Conservation (phyloP, 2,797 vertebrate genomes). For the Macroramphosus scolopax region DNA sequence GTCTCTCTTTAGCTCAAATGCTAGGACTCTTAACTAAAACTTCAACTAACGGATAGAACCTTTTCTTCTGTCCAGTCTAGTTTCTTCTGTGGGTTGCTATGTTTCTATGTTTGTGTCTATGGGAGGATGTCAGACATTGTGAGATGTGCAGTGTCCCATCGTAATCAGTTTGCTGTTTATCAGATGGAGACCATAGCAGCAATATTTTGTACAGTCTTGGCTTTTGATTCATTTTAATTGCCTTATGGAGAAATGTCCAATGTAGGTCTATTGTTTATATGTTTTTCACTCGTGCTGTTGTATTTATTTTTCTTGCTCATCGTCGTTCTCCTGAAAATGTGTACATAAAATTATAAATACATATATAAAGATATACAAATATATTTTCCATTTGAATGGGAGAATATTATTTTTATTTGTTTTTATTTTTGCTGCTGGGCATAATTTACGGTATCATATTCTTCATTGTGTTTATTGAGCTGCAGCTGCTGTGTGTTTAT, state of each 20-base stretch:
- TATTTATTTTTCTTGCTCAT: conserved; percentile 70
- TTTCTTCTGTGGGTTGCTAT: conserved; percentile 37
- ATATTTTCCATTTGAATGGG: conserved; percentile 84
- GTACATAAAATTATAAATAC: conserved; percentile 84
- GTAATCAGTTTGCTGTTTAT: conserved; percentile 70
- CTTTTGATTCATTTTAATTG: conserved; percentile 71
- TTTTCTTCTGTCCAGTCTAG: too few species aligned
- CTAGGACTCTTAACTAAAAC: conserved; percentile 32
- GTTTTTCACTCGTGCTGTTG: conserved; percentile 64
- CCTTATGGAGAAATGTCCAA: conserved; percentile 73
- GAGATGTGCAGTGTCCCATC: conserved; percentile 74
- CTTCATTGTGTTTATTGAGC: conserved; percentile 65
- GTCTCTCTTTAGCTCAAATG: conserved; percentile 55
- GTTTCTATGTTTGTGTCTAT: conserved; percentile 50
- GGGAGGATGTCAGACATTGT: conserved; percentile 50
- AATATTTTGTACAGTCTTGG: conserved; percentile 75
- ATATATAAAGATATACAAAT: conserved; percentile 83
- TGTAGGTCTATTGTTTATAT: conserved; percentile 51
- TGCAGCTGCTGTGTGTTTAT: conserved; percentile 72
- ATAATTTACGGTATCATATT: conserved; percentile 69
- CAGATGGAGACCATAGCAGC: conserved; percentile 73
- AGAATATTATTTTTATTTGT: conserved; percentile 82
- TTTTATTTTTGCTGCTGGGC: conserved; percentile 78
- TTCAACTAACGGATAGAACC: too few species aligned
- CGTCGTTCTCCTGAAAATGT: conserved; percentile 73